Conservation (phyloP, 2,113 vertebrate species). For the Marmota flaviventris region DNA sequence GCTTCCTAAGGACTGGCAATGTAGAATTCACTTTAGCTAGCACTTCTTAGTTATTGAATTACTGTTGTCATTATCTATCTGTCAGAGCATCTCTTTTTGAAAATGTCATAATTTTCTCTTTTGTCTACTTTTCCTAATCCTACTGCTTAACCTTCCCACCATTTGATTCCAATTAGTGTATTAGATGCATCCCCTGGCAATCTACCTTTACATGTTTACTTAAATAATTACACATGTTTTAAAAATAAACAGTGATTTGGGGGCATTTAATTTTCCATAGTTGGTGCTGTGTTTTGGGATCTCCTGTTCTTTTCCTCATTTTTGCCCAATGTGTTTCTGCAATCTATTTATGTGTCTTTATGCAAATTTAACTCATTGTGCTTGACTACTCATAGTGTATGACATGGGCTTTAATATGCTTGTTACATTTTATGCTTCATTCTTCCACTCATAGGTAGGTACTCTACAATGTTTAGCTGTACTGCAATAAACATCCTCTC, state of each 20-base stretch:
- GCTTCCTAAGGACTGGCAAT: background rate
- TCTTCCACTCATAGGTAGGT: background rate
- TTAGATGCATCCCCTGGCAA: background rate
- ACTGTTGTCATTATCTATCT: background rate
- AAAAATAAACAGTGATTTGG: background rate
- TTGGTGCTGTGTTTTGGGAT: background rate
- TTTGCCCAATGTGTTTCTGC: background rate
- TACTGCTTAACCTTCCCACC: background rate
- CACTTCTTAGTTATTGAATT: background rate
- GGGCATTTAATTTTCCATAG: background rate
- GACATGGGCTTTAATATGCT: background rate
- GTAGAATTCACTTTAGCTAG: background rate
- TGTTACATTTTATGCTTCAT: background rate
- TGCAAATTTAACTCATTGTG: background rate
- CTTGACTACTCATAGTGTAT: background rate
- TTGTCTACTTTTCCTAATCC: conserved; percentile 1
- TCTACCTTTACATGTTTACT: background rate
- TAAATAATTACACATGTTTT: background rate
- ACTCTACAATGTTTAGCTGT: background rate
- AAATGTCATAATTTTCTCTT: background rate
- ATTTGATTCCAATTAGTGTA: background rate
- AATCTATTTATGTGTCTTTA: background rate
- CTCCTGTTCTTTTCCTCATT: no score
- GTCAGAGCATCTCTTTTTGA: background rate
- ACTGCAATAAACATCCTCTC: background rate